These are phyloP conservation scores for Chiloscyllium punctatum DNA, from an alignment of 2,797 vertebrate species.

Conservation along the genomic window DNA sequence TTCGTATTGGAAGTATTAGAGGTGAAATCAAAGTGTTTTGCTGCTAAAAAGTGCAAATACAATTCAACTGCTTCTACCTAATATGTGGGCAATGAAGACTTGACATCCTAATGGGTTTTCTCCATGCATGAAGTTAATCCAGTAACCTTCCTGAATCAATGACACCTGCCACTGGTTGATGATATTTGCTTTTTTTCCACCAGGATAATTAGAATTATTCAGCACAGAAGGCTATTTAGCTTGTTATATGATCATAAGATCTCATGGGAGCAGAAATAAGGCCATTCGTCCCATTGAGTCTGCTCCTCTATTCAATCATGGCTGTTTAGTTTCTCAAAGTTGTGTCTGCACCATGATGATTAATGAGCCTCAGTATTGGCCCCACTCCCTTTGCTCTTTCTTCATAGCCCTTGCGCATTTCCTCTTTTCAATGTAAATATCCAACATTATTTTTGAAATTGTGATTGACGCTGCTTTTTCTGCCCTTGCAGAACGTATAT, in stretches of 20 bases:
- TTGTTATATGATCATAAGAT: too few species aligned
- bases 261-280: too few species aligned
- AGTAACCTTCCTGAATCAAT: not conserved
- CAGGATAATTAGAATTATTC: not conserved
- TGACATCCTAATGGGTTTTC: not conserved
- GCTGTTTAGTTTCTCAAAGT: too few species aligned
- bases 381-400: not conserved
- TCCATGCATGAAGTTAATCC: not conserved
- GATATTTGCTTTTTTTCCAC: not conserved
- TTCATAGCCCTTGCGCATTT: not conserved
- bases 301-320: too few species aligned
- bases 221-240: not conserved
- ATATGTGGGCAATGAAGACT: not conserved
- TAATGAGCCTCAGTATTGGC: not conserved
- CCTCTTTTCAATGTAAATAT: not conserved
- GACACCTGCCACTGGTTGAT: not conserved
- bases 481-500: too few species aligned
- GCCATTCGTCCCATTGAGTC: too few species aligned
- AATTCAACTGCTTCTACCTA: not conserved
- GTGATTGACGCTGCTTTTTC: not conserved
- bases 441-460: not conserved
- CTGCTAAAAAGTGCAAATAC: not conserved
- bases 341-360: too few species aligned
- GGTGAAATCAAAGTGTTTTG: slow-evolving; percentile 7
- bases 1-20: not conserved